These are phyloP conservation scores for Diplodus puntazzo DNA, from an alignment of 2,797 vertebrate genomes.

Conservation along the genomic window DNA sequence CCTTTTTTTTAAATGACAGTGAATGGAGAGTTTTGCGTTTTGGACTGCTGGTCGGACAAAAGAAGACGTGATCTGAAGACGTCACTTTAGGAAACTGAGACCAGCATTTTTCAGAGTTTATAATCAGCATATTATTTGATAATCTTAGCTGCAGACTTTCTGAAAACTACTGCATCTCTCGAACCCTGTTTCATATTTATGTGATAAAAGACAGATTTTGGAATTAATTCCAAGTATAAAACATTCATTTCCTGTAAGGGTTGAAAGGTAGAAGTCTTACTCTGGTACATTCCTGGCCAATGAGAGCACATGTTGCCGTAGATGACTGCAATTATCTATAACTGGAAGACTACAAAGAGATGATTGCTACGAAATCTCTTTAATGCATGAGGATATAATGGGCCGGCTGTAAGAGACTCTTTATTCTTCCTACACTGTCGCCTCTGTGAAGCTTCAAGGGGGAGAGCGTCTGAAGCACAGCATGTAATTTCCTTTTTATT, in stretches of 20 bases:
- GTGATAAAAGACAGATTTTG: neutral
- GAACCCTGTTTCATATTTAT: neutral
- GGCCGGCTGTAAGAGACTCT: conserved; percentile 15
- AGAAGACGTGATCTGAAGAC: too few relatives aligned
- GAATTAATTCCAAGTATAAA: neutral
- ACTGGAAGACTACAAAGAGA: conserved; percentile 20
- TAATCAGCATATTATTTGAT: too few relatives aligned
- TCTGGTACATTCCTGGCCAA: neutral
- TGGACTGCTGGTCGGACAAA: too few relatives aligned
- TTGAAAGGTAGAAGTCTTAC: neutral
- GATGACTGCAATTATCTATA: conserved; percentile 35
- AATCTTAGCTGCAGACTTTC: neutral
- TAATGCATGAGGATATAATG: conserved; percentile 36
- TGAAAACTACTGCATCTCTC: neutral
- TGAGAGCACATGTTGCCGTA: neutral
- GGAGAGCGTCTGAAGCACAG: neutral
- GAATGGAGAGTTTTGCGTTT: too few relatives aligned
- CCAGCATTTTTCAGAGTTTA: too few relatives aligned
- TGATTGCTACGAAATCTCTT: conserved; percentile 27
- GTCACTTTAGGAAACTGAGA: too few relatives aligned
- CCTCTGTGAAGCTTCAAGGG: conserved; percentile 19
- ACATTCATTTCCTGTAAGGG: neutral
- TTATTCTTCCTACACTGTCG: conserved; percentile 21
- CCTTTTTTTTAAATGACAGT: too few relatives aligned
- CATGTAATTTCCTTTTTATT: neutral